Conservation (phyloP, 92 coral and sea anemone genomes). For the Porites evermanni region DNA sequence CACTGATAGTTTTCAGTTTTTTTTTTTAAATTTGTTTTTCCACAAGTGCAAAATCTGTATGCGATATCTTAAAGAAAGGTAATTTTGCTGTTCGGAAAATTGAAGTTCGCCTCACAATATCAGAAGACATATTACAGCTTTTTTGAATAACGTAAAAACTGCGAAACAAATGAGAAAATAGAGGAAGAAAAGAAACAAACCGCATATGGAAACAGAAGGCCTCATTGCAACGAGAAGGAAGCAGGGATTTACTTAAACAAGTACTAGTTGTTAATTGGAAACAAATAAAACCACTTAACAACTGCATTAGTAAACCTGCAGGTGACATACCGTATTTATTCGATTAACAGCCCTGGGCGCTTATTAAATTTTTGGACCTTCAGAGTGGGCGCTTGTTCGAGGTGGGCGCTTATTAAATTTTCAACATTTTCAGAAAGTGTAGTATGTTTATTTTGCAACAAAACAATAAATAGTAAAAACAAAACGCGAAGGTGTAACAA, state of each 20-base stretch:
- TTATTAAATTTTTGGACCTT: no score
- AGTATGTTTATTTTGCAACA: no score
- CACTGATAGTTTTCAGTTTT: background rate
- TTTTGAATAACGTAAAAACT: background rate
- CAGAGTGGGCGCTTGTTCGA: no score
- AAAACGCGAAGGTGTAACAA: no score
- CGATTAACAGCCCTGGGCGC: no score
- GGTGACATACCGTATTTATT: background rate
- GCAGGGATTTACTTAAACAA: conserved; percentile 7
- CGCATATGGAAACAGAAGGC: conserved; percentile 8
- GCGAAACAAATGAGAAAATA: background rate
- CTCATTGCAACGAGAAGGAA: background rate
- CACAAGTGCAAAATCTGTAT: background rate
- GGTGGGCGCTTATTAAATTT: no score
- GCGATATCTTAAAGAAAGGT: background rate
- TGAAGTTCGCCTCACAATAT: background rate
- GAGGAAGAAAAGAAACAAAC: background rate
- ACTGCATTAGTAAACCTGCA: background rate
- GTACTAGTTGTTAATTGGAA: conserved; percentile 69
- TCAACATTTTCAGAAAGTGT: no score
- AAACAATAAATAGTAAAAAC: no score
- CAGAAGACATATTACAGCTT: background rate
- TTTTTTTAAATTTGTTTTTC: background rate
- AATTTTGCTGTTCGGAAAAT: background rate
- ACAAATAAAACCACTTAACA: conserved; percentile 72